These are phyloP conservation scores for Rhyacichthys aspro DNA, from an alignment of 2,797 vertebrate species.

Conservation along the genomic window DNA sequence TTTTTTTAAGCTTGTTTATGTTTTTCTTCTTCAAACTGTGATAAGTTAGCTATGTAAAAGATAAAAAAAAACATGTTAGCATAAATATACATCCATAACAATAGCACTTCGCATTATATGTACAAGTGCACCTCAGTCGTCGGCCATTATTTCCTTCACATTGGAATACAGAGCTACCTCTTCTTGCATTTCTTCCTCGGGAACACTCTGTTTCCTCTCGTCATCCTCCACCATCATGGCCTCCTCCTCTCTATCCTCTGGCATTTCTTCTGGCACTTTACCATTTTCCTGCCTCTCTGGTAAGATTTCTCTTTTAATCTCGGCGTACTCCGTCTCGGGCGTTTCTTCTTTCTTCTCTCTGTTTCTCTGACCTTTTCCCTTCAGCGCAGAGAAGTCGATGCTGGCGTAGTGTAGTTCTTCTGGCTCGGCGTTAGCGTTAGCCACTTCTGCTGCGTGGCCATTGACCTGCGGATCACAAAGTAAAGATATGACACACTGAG, in stretches of 20 bases:
- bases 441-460: neutral
- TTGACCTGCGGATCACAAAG: neutral
- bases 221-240: neutral
- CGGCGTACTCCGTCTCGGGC: conserved; percentile 1
- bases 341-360: neutral
- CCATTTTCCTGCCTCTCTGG: neutral
- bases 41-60: too few relatives aligned
- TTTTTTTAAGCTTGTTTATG: too few relatives aligned
- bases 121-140: neutral
- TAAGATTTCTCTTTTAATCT: neutral
- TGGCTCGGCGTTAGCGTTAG: neutral
- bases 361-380: neutral
- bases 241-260: neutral
- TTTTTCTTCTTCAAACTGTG: too few relatives aligned
- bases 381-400: conserved; percentile 1
- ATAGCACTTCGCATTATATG: too few relatives aligned
- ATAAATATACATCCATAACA: too few relatives aligned
- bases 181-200: neutral
- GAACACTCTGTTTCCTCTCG: neutral
- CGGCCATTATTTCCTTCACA: conserved; percentile 5
- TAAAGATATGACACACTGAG: too few relatives aligned
- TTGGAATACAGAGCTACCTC: neutral
- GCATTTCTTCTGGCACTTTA: neutral
- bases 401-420: neutral
- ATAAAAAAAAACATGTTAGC: too few relatives aligned